A percentile compares a stretch with the other conserved stretches of the same genome.
Evolutionary conservation across 2,113 vertebrate genomes (phyloP).

Genomic region (Perccottus glenii): DNA sequence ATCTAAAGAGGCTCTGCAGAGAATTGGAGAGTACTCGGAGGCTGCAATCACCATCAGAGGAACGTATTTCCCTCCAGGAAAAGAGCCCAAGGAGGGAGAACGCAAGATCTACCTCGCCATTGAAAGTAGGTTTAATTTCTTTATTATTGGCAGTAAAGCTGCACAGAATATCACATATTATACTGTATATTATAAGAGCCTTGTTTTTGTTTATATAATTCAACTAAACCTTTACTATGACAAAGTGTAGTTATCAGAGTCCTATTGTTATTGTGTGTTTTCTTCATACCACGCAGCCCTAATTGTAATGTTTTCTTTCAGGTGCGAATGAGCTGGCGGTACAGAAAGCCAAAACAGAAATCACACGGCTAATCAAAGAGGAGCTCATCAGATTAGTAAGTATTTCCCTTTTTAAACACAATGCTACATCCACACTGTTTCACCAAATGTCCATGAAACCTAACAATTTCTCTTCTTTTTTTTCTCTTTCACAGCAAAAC

Average conservation of each 20-base stretch:
- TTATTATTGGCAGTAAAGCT: too few relatives aligned
- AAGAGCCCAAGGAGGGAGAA: conserved; percentile 98
- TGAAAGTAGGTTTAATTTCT: conserved; percentile 85
- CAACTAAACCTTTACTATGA: too few relatives aligned
- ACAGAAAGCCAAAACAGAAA: conserved; percentile 98
- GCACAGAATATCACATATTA: too few relatives aligned
- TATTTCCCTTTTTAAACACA: conserved; percentile 17
- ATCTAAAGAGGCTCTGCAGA: conserved; percentile 96
- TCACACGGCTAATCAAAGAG: conserved; percentile 97
- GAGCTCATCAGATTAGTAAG: conserved; percentile 97
- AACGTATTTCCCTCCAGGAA: conserved; percentile 97
- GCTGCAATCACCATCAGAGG: conserved; percentile 98
- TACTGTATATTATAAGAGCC: too few relatives aligned
- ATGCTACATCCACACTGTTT: not conserved
- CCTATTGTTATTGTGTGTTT: too few relatives aligned
- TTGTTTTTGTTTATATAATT: too few relatives aligned
- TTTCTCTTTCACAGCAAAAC: conserved; percentile 89
- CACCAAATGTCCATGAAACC: not conserved
- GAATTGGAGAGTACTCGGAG: conserved; percentile 98
- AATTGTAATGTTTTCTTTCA: conserved; percentile 52
- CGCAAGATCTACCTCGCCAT: conserved; percentile 98
- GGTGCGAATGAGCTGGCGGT: conserved; percentile 98
- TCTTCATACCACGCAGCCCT: too few relatives aligned
- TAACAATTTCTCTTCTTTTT: conserved; percentile 16
- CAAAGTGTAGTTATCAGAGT: too few relatives aligned